A percentile compares a stretch with the other conserved stretches of the same genome.
These are phyloP conservation scores for Brachynemurus nebulosus DNA, from an alignment of 2,888 invertebrate species.

Conservation along the genomic window DNA sequence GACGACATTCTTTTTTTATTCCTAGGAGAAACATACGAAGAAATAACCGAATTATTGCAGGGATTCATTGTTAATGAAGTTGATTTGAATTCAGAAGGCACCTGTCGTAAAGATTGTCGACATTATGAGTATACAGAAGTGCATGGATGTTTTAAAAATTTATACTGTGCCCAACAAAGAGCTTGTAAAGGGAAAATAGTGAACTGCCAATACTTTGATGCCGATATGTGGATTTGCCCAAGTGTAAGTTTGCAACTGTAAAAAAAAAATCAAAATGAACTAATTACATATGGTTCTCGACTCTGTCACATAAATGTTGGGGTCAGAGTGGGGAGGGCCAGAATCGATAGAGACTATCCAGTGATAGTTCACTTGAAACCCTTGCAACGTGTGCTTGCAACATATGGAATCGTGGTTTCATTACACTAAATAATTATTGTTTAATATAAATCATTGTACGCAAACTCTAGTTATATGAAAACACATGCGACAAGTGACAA, in stretches of 20 bases:
- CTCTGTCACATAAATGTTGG: too few relatives aligned
- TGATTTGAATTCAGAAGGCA: constrained; percentile 58
- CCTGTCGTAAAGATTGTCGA: constrained; percentile 66
- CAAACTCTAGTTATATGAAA: too few relatives aligned
- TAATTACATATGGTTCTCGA: too few relatives aligned
- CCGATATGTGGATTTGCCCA: constrained; percentile 77
- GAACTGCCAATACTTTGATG: constrained; percentile 65
- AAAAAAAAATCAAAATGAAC: too few relatives aligned
- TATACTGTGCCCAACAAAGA: constrained; percentile 51
- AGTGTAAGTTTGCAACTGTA: constrained; percentile 45
- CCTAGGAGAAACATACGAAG: constrained; percentile 52
- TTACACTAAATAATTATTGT: too few relatives aligned
- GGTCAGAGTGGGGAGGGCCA: too few relatives aligned
- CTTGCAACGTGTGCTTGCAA: too few relatives aligned
- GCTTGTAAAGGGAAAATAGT: constrained; percentile 57
- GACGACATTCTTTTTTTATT: constrained; percentile 14
- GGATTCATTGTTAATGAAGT: constrained; percentile 83
- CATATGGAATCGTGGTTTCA: too few relatives aligned
- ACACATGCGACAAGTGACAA: too few relatives aligned
- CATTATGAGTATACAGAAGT: constrained; percentile 59
- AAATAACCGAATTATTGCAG: constrained; percentile 67
- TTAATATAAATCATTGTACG: too few relatives aligned
- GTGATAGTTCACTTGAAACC: too few relatives aligned
- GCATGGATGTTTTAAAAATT: constrained; percentile 57
- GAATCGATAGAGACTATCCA: too few relatives aligned